phyloP scores from a whole-genome alignment of 2,888 invertebrate species.

The Xiphydria camelus region DNA sequence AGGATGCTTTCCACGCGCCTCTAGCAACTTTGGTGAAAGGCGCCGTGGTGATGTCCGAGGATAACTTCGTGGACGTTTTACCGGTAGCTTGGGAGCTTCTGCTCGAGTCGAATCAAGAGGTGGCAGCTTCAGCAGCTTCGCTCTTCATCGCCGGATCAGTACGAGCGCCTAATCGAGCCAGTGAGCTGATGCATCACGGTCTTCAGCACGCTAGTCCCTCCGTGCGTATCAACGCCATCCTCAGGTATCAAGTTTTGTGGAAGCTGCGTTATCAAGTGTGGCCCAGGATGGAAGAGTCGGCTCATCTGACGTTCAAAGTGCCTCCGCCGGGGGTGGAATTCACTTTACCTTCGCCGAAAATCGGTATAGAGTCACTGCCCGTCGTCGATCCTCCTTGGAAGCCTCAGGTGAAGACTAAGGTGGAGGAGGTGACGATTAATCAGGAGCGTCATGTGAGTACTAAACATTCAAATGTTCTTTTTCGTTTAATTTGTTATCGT shows the following conservation, averaged over 20 bases:
- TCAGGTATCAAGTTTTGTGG: constrained; percentile 94
- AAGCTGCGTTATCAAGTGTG: constrained; percentile 96
- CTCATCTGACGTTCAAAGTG: constrained; percentile 94
- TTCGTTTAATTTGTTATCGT: too few species aligned
- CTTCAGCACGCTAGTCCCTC: constrained; percentile 83
- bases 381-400: constrained; percentile 99
- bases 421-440: constrained; percentile 97
- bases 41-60: constrained; percentile 85
- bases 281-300: constrained; percentile 99
- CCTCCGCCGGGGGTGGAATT: constrained; percentile 99
- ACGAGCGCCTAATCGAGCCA: constrained; percentile 85
- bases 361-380: constrained; percentile 91
- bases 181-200: constrained; percentile 86
- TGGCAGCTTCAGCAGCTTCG: constrained; percentile 82
- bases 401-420: constrained; percentile 96
- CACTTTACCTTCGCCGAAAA: constrained; percentile 97
- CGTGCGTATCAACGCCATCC: constrained; percentile 80
- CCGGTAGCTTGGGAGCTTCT: constrained; percentile 95
- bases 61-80: constrained; percentile 83
- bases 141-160: constrained; percentile 93
- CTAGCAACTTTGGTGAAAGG: constrained; percentile 86
- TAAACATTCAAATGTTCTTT: too few species aligned
- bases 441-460: constrained; percentile 91
- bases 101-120: constrained; percentile 87
- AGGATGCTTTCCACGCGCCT: constrained; percentile 88